These are phyloP conservation scores for Akabosia matsudoensis DNA, from an alignment of 1,140 invertebrate species.

Conservation along the genomic window DNA sequence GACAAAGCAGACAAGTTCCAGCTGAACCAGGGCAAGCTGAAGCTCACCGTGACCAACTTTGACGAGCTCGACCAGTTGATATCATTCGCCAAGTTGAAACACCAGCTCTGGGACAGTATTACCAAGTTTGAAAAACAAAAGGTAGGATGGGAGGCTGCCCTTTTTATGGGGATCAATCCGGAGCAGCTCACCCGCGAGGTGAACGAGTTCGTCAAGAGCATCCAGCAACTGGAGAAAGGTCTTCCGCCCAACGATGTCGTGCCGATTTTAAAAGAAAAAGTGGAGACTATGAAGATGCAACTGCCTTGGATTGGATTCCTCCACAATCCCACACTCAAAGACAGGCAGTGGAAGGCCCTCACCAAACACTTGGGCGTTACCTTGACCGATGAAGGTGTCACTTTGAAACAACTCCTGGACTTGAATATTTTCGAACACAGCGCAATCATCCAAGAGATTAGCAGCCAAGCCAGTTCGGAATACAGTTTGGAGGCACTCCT, in stretches of 20 bases:
- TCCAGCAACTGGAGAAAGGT: slow-evolving; percentile 71
- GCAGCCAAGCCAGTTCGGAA: slow-evolving; percentile 78
- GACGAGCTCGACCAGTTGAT: slow-evolving; percentile 73
- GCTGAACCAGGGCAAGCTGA: slow-evolving; percentile 64
- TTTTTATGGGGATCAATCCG: slow-evolving; percentile 67
- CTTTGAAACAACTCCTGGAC: slow-evolving; percentile 65
- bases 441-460: slow-evolving; percentile 74
- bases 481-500: slow-evolving; percentile 71
- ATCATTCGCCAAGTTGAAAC: slow-evolving; percentile 71
- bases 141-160: slow-evolving; percentile 60
- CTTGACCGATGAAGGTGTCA: slow-evolving; percentile 62
- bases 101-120: slow-evolving; percentile 71
- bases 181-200: slow-evolving; percentile 67
- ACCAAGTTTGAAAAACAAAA: slow-evolving; percentile 65
- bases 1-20: slow-evolving; percentile 63
- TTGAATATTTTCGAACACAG: slow-evolving; percentile 67
- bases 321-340: slow-evolving; percentile 68
- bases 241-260: slow-evolving; percentile 72
- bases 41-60: slow-evolving; percentile 72
- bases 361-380: slow-evolving; percentile 67
- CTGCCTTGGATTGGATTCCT: slow-evolving; percentile 70
- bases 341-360: slow-evolving; percentile 77
- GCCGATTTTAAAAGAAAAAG: slow-evolving; percentile 67
- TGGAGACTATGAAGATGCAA: slow-evolving; percentile 68
- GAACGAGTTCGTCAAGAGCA: slow-evolving; percentile 66